These are phyloP conservation scores for Trissolcus japonicus DNA, from an alignment of 2,888 invertebrate species.

Conservation along the genomic window DNA sequence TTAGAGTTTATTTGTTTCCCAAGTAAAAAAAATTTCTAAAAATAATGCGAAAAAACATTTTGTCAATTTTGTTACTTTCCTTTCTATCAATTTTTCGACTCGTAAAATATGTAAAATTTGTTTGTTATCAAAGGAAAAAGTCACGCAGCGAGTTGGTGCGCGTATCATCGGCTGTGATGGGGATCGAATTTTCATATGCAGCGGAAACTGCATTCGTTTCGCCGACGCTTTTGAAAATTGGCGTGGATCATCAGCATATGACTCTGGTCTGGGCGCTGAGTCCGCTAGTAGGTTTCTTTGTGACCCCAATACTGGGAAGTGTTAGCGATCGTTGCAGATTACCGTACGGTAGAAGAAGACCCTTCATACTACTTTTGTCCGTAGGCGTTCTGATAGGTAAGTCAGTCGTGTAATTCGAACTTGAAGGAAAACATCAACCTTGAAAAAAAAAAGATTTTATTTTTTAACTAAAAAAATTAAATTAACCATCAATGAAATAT, in stretches of 20 bases:
- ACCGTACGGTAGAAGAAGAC: constrained; percentile 89
- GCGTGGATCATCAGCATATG: constrained; percentile 95
- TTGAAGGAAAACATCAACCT: constrained; percentile 52
- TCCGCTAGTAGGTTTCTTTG: constrained; percentile 94
- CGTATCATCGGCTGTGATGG: constrained; percentile 96
- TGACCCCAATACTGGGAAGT: constrained; percentile 94
- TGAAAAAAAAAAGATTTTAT: constrained; percentile 26
- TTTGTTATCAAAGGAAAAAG: constrained; percentile 80
- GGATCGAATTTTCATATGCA: constrained; percentile 97
- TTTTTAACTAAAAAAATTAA: too few relatives aligned
- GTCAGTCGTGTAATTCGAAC: constrained; percentile 58
- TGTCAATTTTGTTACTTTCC: too few relatives aligned
- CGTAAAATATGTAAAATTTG: background rate
- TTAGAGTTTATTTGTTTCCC: background rate
- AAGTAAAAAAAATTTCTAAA: too few relatives aligned
- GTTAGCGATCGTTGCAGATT: constrained; percentile 92
- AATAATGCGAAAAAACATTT: too few relatives aligned
- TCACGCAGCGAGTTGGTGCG: constrained; percentile 88
- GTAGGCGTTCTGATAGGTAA: constrained; percentile 92
- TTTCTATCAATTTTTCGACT: too few relatives aligned
- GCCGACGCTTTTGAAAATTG: constrained; percentile 93
- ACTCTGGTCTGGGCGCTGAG: constrained; percentile 97
- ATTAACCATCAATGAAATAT: too few relatives aligned
- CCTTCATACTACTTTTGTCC: constrained; percentile 93
- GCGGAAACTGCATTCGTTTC: constrained; percentile 98